These are phyloP conservation scores for Nycticorax nycticorax DNA, from an alignment of 2,113 vertebrate species.

Conservation along the genomic window DNA sequence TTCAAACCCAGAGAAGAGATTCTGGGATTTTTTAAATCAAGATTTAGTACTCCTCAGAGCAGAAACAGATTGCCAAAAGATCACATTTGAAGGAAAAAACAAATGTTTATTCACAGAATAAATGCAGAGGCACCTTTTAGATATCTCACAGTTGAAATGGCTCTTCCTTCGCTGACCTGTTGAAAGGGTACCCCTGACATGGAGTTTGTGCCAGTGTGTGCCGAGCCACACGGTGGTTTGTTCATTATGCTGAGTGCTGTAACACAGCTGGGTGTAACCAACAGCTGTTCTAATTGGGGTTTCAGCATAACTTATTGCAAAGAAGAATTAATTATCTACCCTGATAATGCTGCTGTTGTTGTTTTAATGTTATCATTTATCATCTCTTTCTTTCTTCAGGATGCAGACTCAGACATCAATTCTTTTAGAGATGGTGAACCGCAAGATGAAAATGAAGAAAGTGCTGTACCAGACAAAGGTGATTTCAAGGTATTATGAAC, in stretches of 20 bases:
- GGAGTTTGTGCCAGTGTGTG: neutral
- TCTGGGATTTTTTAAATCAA: neutral
- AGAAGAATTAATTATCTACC: neutral
- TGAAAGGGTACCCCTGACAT: neutral
- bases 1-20: neutral
- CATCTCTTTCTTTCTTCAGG: neutral
- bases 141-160: neutral
- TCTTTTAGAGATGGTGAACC: neutral
- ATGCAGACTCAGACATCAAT: neutral
- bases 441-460: neutral
- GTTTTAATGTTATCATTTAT: neutral
- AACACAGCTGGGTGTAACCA: neutral
- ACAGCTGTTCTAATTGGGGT: neutral
- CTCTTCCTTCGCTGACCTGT: neutral
- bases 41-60: neutral
- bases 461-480: neutral
- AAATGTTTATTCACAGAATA: neutral
- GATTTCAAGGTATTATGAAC: conserved; percentile 58
- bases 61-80: neutral
- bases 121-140: neutral
- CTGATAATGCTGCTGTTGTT: neutral
- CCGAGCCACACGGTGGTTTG: neutral
- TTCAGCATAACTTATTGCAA: neutral
- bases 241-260: neutral
- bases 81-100: neutral